These are phyloP conservation scores for Epizoanthus rinbou DNA, from an alignment of 92 coral and sea anemone species.

Conservation along the genomic window DNA sequence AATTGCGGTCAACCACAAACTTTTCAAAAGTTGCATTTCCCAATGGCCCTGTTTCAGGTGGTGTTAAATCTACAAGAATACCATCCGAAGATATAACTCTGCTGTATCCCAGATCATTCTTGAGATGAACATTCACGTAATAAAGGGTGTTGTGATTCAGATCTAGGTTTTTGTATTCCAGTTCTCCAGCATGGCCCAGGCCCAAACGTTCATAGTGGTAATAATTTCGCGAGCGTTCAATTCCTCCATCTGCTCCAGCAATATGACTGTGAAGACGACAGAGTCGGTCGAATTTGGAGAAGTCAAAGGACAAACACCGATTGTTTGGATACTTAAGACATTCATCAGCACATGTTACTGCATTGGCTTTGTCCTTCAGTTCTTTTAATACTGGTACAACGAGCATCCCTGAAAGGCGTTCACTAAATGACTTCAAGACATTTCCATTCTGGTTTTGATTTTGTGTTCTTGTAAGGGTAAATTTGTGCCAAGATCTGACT, in stretches of 20 bases:
- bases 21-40: not conserved
- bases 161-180: not conserved
- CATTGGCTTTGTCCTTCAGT: not conserved
- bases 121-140: not conserved
- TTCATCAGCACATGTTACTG: not conserved
- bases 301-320: not conserved
- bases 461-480: not conserved
- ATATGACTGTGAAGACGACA: not conserved
- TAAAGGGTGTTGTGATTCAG: not conserved
- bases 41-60: not conserved
- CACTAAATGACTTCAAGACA: not conserved
- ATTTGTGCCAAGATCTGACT: not conserved
- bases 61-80: not conserved
- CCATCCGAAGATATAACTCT: not conserved
- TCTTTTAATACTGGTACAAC: not conserved
- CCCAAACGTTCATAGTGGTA: not conserved
- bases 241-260: not conserved
- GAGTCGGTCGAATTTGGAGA: not conserved
- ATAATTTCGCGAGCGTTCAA: not conserved
- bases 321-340: not conserved
- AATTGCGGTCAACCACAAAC: not conserved
- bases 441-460: not conserved
- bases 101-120: slow-evolving; percentile 2
- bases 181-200: not conserved
- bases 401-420: not conserved